phyloP scores from a whole-genome alignment of 2,113 vertebrate species.

The Serilophus lunatus region DNA sequence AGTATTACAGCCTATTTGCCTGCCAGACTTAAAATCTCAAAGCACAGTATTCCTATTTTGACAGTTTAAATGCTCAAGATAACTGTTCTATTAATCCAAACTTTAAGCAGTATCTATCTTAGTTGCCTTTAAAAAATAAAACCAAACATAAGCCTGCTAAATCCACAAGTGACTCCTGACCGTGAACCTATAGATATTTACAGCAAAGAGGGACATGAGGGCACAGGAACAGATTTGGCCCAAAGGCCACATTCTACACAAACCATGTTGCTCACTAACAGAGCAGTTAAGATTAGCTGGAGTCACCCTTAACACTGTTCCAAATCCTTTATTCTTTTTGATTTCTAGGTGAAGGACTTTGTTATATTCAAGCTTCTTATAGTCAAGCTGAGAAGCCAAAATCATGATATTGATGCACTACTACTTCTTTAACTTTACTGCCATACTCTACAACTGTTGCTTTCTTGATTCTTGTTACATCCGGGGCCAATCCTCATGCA shows the following conservation, averaged over 20 bases:
- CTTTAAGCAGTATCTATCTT: background rate
- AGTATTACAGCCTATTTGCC: background rate
- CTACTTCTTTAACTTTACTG: background rate
- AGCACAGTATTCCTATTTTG: background rate
- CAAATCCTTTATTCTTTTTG: background rate
- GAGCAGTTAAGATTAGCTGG: background rate
- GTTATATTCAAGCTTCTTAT: background rate
- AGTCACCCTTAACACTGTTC: background rate
- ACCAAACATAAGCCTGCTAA: background rate
- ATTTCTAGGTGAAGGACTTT: background rate
- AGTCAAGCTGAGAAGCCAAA: background rate
- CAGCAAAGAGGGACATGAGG: background rate
- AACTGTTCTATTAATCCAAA: background rate
- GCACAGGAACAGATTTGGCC: no score
- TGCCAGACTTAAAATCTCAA: background rate
- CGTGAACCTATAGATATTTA: background rate
- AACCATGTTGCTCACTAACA: background rate
- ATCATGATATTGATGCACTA: background rate
- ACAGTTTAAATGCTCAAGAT: background rate
- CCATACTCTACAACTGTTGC: background rate
- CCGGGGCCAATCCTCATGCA: accelerated
- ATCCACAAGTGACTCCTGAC: background rate
- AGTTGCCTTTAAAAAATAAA: background rate
- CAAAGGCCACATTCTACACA: background rate
- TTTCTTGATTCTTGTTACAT: background rate